Percentiles rank a stretch among this genome's conserved stretches.
Evolutionary conservation across 2,113 vertebrate species (phyloP).

Genomic region (Prochilodus magdalenae): DNA sequence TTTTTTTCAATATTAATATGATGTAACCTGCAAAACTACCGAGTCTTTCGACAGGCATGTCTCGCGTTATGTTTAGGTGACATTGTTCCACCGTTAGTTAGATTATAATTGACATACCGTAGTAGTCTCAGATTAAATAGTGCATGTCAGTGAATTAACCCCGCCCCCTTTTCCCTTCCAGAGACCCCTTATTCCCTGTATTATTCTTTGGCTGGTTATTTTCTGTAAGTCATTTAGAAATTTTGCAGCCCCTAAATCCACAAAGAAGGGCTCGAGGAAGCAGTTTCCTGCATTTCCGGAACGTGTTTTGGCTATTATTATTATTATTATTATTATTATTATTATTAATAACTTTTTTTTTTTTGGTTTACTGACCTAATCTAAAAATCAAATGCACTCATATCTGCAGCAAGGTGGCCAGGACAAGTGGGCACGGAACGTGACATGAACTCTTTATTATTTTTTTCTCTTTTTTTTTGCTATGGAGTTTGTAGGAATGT

Average conservation of each 20-base stretch:
- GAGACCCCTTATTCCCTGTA: not conserved
- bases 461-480: no score
- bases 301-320: conserved; percentile 16
- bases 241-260: conserved; percentile 40
- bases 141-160: conserved; percentile 36
- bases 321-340: no score
- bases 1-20: conserved; percentile 40
- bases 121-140: conserved; percentile 44
- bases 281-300: conserved; percentile 22
- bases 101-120: conserved; percentile 42
- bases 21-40: conserved; percentile 49
- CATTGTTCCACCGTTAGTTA: conserved; percentile 17
- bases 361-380: not conserved
- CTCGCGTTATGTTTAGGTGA: conserved; percentile 48
- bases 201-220: not conserved
- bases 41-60: conserved; percentile 53
- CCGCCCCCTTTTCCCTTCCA: not conserved
- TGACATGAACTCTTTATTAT: conserved; percentile 33
- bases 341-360: no score
- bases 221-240: conserved; percentile 20
- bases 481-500: conserved; percentile 68
- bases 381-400: conserved; percentile 67
- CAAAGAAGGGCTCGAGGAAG: conserved; percentile 38
- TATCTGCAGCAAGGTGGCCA: conserved; percentile 68
- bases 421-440: conserved; percentile 55